A percentile compares a stretch with the other conserved stretches of the same genome.
These are phyloP conservation scores for Drosophila multiciliata DNA, from an alignment of 2,888 invertebrate species.

Conservation along the genomic window DNA sequence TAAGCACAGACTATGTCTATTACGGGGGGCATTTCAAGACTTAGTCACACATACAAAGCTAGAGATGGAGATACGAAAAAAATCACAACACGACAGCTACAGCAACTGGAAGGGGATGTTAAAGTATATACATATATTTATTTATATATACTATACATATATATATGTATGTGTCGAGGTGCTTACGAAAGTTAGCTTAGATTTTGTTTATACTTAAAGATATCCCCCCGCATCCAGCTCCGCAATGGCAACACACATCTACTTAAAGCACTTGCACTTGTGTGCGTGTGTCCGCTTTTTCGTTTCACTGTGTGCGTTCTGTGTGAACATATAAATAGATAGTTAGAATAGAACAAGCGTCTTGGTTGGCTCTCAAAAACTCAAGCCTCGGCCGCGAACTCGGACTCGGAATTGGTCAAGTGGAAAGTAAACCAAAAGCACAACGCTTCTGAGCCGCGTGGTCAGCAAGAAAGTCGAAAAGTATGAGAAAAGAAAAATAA, in stretches of 20 bases:
- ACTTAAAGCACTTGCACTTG: conserved; percentile 66
- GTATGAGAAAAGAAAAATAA: conserved; percentile 44
- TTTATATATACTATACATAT: not conserved
- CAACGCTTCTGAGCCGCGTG: conserved; percentile 26
- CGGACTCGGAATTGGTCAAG: conserved; percentile 73
- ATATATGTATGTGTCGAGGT: conserved; percentile 10
- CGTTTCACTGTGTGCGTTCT: conserved; percentile 69
- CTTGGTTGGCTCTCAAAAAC: conserved; percentile 34
- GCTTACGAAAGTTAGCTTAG: conserved; percentile 60
- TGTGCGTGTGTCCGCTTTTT: conserved; percentile 73
- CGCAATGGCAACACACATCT: conserved; percentile 7
- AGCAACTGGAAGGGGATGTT: conserved; percentile 44
- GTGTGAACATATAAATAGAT: conserved; percentile 59
- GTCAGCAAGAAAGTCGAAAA: conserved; percentile 55
- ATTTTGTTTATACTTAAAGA: conserved; percentile 43
- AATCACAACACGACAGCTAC: conserved; percentile 50
- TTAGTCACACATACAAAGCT: conserved; percentile 66
- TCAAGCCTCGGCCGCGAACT: conserved; percentile 56
- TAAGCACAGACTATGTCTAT: conserved; percentile 26
- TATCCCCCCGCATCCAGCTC: conserved; percentile 14
- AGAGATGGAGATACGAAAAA: conserved; percentile 36
- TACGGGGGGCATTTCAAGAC: conserved; percentile 61
- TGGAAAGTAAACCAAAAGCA: conserved; percentile 78
- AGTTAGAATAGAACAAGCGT: conserved; percentile 70
- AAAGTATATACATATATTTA: conserved; percentile 18